Evolutionary conservation across 2,797 vertebrate species (phyloP), one percentile per base, ranked within the genome.

Genomic region (Sebastiscus tertius): DNA sequence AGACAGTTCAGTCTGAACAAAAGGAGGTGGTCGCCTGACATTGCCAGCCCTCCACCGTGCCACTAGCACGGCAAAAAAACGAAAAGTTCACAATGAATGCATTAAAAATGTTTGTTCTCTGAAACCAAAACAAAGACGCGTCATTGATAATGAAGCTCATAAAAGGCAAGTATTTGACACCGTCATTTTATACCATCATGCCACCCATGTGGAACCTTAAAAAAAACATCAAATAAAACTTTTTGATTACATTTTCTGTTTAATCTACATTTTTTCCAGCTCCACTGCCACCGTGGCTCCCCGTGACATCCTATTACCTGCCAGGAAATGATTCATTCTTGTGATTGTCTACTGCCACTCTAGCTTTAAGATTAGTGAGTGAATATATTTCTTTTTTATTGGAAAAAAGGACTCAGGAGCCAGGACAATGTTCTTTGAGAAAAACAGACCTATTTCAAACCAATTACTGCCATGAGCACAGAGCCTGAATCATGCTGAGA

Each of bases 391-490:
- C 52, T 68, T 66, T 69, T 34, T 65, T 42, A 12, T 63, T 56
- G 39, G 1, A 72, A 70, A 42, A 42, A 86, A 52, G 62, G 77
- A 68, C 64, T 75, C 75, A 64, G 71, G 46, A 60, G 55, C 68
- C 27, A 63, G 39, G 75, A 63, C 27, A 75, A 68, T 49, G 42
- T 79, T 72, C 70, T 74, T 14, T 22, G 67, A 73, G 52, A 80
- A 77, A 77, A 84, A 83, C 26, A 65, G 33, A 60, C 65, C 77
- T 67, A 70, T 85, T 73, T 79, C 46, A 82, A 84, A 89, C 64
- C 66, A 90, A 84, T 90, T 79, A 89, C 60, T 78, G 75, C 52
- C 71, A 46, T 77, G 73, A 81, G 59, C 71, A 81, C 70, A 69
- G 63, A 79, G 71, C 76, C 11, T 63, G 80, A 83, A 62, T 68